Evolutionary conservation across 1,140 invertebrate genomes (phyloP).

Genomic region (Zaprionus davidi): DNA sequence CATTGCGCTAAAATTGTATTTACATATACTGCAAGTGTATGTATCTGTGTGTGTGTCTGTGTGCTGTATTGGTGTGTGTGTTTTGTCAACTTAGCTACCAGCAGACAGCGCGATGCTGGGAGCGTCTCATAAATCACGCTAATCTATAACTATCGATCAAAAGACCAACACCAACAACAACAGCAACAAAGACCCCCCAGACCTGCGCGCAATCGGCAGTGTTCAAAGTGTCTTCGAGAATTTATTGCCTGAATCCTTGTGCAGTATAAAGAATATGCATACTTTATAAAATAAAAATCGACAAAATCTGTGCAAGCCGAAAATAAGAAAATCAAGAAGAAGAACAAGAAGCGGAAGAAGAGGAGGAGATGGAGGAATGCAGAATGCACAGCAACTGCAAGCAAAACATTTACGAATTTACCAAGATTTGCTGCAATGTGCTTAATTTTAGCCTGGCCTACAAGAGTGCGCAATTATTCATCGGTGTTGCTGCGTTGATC

Average conservation of each 20-base stretch:
- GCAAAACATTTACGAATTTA: conserved; percentile 30
- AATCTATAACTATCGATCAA: conserved; percentile 78
- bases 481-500: conserved; percentile 46
- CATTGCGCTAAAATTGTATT: conserved; percentile 65
- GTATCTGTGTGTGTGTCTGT: conserved; percentile 14
- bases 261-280: conserved; percentile 7
- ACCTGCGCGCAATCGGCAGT: conserved; percentile 39
- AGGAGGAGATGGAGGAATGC: conserved; percentile 32
- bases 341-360: conserved; percentile 21
- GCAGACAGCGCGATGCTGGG: conserved; percentile 21
- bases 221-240: conserved; percentile 70
- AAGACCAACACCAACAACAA: conserved; percentile 36
- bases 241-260: conserved; percentile 71
- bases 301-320: conserved; percentile 10
- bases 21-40: conserved; percentile 39
- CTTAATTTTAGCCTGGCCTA: conserved; percentile 46
- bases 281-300: conserved; percentile 29
- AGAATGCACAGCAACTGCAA: conserved; percentile 26
- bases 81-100: conserved; percentile 35
- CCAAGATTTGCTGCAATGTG: conserved; percentile 9
- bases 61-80: conserved; percentile 6
- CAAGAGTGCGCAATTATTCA: conserved; percentile 74
- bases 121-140: conserved; percentile 69
- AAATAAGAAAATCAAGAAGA: conserved; percentile 23
- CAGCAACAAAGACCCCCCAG: conserved; percentile 4